Evolutionary conservation across 2,888 invertebrate species (phyloP), one percentile per base, ranked within the genome.

Genomic region (Malthinus flaveolus): DNA sequence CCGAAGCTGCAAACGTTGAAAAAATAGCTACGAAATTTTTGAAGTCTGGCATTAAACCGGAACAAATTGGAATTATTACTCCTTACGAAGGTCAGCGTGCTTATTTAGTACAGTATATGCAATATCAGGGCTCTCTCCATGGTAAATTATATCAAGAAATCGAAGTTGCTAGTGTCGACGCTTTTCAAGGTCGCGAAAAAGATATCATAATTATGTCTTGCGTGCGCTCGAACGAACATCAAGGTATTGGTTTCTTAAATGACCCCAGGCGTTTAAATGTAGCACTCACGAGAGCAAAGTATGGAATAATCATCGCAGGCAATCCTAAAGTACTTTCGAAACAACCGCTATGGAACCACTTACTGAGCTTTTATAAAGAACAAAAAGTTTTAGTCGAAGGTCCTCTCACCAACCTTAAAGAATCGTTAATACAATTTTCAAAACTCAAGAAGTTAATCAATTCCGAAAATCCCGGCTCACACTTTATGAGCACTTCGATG

Each of bases 131-230:
- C 8, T 93, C 96, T 8, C 81, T 99, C 53, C 97, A 98, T 75
- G 91, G 95, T 34, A 97, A 97, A 74, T 82, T 99, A 0, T 99
- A 99, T 76, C 91, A 97, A 80, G 97, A 98, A 75, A 96, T 99
- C 53, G 99, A 99, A 80, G 97, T 99, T 0, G 99, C 98, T 7
- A 97, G 97, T 79, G 99, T 99, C 2, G 99, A 99, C 78, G 99
- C 99, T 0, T 99, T 99, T 78, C 97, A 98, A 79, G 99, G 99
- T 0, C 84, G 99, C 47, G 99, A 99, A 75, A 99, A 99, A 74
- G 99, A 99, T 74, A 93, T 98, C 56, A 99, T 99, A 66, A 96
- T 99, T 51, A 93, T 99, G 90, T 97, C 97, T 0, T 99, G 98
- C 79, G 99, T 99, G 1, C 86, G 99, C 49, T 96, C 97, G 5